Conservation (phyloP, 1,140 invertebrate species). For the Pseudomyrmex gracilis region DNA sequence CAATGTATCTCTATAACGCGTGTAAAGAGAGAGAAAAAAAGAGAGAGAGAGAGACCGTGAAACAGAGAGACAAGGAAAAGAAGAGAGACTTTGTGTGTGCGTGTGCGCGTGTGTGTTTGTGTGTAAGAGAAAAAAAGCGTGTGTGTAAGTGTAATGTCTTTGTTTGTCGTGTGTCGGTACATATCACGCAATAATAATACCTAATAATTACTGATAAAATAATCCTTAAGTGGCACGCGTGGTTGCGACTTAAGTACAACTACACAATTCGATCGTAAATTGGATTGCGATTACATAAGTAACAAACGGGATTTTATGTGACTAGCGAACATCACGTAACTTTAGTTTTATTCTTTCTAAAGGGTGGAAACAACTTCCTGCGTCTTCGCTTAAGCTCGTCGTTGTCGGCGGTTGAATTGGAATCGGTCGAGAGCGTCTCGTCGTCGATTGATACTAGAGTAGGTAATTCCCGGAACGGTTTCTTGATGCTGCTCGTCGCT, state of each 20-base stretch:
- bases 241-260: conserved; percentile 31
- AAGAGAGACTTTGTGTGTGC: conserved; percentile 19
- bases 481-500: conserved; percentile 60
- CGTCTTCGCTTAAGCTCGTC: conserved; percentile 83
- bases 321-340: conserved; percentile 81
- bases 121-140: neutral
- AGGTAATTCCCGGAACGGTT: conserved; percentile 77
- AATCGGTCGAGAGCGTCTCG: conserved; percentile 86
- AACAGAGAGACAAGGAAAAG: conserved; percentile 1
- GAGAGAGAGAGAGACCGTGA: neutral
- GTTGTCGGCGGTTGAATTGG: conserved; percentile 85
- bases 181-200: conserved; percentile 37
- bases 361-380: conserved; percentile 84
- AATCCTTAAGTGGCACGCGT: conserved; percentile 61
- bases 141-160: neutral
- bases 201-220: conserved; percentile 55
- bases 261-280: conserved; percentile 50
- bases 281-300: conserved; percentile 64
- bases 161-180: neutral
- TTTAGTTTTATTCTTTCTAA: conserved; percentile 82
- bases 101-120: neutral
- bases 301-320: conserved; percentile 64
- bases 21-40: neutral
- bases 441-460: conserved; percentile 82
- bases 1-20: conserved; percentile 52